Conservation (phyloP, 2,113 vertebrate genomes). For the Corydoras maculifer region DNA sequence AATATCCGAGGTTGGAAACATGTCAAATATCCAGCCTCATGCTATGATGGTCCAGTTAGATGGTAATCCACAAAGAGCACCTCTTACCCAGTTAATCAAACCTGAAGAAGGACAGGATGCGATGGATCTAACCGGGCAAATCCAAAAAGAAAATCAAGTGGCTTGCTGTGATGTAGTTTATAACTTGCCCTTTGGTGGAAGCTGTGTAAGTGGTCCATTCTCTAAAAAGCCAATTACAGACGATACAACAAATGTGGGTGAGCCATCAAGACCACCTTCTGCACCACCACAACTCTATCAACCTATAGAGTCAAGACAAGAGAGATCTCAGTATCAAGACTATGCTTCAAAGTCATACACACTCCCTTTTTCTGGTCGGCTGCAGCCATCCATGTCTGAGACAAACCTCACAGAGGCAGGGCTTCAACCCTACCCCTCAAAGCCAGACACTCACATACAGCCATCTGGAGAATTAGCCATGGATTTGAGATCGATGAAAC, state of each 20-base stretch:
- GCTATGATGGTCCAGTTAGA: conserved; percentile 87
- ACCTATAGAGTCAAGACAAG: conserved; percentile 61
- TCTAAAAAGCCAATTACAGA: conserved; percentile 66
- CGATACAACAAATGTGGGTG: conserved; percentile 65
- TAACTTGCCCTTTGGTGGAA: conserved; percentile 86
- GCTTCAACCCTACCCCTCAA: conserved; percentile 74
- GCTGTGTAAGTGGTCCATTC: conserved; percentile 76
- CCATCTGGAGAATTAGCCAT: conserved; percentile 67
- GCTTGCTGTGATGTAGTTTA: conserved; percentile 95
- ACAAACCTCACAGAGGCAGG: conserved; percentile 85
- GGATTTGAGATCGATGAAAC: conserved; percentile 82
- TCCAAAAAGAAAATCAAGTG: conserved; percentile 83
- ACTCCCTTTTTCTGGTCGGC: conserved; percentile 70
- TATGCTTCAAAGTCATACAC: conserved; percentile 74
- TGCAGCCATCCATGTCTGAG: conserved; percentile 94
- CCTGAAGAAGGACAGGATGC: conserved; percentile 73
- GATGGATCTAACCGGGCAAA: conserved; percentile 76
- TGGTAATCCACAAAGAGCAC: conserved; percentile 56
- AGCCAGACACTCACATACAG: conserved; percentile 74
- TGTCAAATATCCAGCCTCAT: conserved; percentile 72
- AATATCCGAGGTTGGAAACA: conserved; percentile 57
- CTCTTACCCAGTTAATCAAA: conserved; percentile 82
- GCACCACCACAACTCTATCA: conserved; percentile 54
- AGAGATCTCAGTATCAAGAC: conserved; percentile 70
- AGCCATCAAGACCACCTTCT: conserved; percentile 56